Evolutionary conservation across 1,140 invertebrate genomes (phyloP), one percentile per base, ranked within the genome.

Genomic region (Mycetomoellerius zeteki): DNA sequence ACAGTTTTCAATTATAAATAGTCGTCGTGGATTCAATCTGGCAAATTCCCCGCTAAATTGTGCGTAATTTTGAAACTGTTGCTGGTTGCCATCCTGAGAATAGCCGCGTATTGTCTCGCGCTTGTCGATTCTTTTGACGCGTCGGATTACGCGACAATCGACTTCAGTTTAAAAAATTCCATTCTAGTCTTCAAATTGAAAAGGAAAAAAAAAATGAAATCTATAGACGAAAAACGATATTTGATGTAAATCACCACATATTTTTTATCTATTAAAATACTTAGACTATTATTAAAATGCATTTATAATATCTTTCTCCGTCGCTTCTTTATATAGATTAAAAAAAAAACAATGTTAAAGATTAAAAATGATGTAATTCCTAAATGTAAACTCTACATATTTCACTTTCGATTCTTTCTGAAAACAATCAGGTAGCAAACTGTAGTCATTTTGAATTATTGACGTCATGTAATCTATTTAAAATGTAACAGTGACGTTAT

Each of bases 1-100:
- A 69, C 3, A 60, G 72, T 73, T 85, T 78, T 89, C 89, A 90
- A 73, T 89, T 89, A 89, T 90, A 90, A 90, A 90, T 89, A 84
- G 77, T 73, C 85, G 37, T 21, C 50, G 56, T 62, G 33, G 75
- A 80, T 65, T 58, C 33, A 58, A 84, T 80, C 88, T 89, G 89
- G 88, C 89, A 78, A 85, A 87, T 71, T 85, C 78, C 85, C 72
- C 72, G 77, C 80, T 90, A 87, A 90, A 90, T 89, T 58, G 76
- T 52, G 85, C 60, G 33, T 65, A 88, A 78, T 89, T 89, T 86
- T 52, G 71, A 89, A 77, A 75, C 88, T 67, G 65, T 72, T 50
- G 71, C 58, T 6, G 67, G 47, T 81, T 54, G 88, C 50, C 88
- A n/a, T 69, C 16, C 21, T 50, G 54, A 19, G 33, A 56, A 82